phyloP scores from a whole-genome alignment of 2,797 vertebrate species.

The Schizopygopsis pylzovi region DNA sequence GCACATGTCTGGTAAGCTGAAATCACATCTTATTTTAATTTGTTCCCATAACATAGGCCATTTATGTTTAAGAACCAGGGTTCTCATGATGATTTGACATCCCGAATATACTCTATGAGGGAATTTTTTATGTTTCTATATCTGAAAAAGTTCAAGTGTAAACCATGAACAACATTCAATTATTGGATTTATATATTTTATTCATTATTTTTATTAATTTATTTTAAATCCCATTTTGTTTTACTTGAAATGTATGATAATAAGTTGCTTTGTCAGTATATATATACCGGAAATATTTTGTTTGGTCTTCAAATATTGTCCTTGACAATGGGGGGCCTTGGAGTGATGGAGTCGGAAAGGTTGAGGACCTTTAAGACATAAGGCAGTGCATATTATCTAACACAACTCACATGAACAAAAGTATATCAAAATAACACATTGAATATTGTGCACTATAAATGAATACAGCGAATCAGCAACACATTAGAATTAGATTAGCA shows the following conservation, averaged over 20 bases:
- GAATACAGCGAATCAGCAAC: not conserved
- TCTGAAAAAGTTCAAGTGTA: not conserved
- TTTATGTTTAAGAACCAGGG: not conserved
- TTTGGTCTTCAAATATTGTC: not conserved
- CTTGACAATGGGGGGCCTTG: not conserved
- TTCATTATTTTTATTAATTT: not conserved
- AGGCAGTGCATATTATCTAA: not conserved
- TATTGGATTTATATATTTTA: not conserved
- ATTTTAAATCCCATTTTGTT: too few relatives aligned
- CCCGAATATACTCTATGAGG: not conserved
- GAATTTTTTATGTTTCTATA: not conserved
- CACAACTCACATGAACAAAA: not conserved
- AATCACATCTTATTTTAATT: not conserved
- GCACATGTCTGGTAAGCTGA: not conserved
- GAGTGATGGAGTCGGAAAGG: not conserved
- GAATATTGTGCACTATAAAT: not conserved
- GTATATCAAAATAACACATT: not conserved
- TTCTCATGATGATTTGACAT: not conserved
- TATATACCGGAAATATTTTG: not conserved
- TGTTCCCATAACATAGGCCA: not conserved
- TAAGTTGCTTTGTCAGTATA: not conserved
- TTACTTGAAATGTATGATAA: not conserved
- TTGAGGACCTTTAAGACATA: not conserved
- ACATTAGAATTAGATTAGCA: not conserved
- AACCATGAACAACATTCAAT: not conserved